Evolutionary conservation across 2,888 invertebrate species (phyloP).

Genomic region (Trichogramma dendrolimi): DNA sequence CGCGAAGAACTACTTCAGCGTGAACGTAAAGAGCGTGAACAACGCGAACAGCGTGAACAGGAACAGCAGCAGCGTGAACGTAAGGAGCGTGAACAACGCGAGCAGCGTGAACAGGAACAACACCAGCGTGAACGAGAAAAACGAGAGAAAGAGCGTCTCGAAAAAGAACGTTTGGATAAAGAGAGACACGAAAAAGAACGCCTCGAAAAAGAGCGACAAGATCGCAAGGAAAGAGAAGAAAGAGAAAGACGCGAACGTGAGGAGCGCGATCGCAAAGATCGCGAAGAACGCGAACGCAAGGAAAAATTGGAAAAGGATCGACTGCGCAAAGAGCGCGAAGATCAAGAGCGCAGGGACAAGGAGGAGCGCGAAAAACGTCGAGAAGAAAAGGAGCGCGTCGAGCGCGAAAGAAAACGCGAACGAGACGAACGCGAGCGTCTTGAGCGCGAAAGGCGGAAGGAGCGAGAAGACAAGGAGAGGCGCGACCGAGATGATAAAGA

Average conservation of each 20-base stretch:
- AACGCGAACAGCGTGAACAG: constrained; percentile 40
- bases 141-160: constrained; percentile 37
- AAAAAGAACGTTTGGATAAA: constrained; percentile 45
- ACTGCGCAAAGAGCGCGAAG: constrained; percentile 49
- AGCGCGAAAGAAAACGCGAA: constrained; percentile 46
- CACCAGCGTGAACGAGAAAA: constrained; percentile 39
- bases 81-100: constrained; percentile 38
- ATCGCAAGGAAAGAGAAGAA: constrained; percentile 40
- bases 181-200: constrained; percentile 46
- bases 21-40: constrained; percentile 35
- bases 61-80: constrained; percentile 46
- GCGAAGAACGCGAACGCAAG: constrained; percentile 39
- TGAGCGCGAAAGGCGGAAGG: constrained; percentile 49
- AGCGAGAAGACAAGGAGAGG: constrained; percentile 47
- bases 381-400: constrained; percentile 52
- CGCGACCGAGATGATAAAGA: constrained; percentile 50
- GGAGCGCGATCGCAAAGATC: constrained; percentile 49
- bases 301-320: constrained; percentile 44
- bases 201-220: constrained; percentile 42
- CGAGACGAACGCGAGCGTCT: constrained; percentile 51
- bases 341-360: constrained; percentile 42
- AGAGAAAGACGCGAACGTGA: constrained; percentile 37
- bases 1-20: constrained; percentile 43
- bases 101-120: constrained; percentile 43
- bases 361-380: constrained; percentile 49